Conservation (phyloP, 2,113 vertebrate genomes). For the Phasianus colchicus region DNA sequence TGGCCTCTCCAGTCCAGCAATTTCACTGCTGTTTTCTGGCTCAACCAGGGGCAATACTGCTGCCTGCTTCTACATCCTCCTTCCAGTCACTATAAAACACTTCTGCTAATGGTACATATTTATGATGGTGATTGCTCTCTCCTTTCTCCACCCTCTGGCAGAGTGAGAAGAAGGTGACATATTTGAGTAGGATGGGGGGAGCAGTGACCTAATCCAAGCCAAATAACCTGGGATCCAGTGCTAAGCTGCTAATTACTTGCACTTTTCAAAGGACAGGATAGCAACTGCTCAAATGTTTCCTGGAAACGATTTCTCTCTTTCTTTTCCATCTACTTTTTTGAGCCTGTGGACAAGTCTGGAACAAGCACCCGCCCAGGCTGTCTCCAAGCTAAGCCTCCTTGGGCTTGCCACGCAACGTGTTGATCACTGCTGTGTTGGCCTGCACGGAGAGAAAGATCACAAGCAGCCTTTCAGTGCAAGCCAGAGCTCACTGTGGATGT, state of each 20-base stretch:
- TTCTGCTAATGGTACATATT: background rate
- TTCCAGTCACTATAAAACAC: background rate
- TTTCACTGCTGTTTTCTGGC: background rate
- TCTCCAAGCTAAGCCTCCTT: background rate
- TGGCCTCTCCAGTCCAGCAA: background rate
- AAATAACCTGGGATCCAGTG: background rate
- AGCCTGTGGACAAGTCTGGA: background rate
- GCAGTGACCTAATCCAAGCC: background rate
- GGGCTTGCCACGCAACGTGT: background rate
- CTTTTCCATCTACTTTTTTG: background rate
- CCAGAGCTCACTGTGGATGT: background rate
- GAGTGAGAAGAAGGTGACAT: background rate
- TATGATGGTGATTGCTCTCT: background rate
- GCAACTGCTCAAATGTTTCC: background rate
- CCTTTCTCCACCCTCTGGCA: background rate
- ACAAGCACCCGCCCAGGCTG: conserved; percentile 2
- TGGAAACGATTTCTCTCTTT: background rate
- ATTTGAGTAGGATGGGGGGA: background rate
- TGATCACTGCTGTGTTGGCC: background rate
- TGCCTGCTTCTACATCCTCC: background rate
- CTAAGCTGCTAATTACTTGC: background rate
- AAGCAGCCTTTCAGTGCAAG: background rate
- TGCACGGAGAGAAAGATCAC: background rate
- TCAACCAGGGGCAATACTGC: background rate
- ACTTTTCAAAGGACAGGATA: background rate